Percentiles rank a stretch among this genome's conserved stretches.
Evolutionary conservation across 2,113 vertebrate species (phyloP).

Genomic region (Tachuris rubrigastra): DNA sequence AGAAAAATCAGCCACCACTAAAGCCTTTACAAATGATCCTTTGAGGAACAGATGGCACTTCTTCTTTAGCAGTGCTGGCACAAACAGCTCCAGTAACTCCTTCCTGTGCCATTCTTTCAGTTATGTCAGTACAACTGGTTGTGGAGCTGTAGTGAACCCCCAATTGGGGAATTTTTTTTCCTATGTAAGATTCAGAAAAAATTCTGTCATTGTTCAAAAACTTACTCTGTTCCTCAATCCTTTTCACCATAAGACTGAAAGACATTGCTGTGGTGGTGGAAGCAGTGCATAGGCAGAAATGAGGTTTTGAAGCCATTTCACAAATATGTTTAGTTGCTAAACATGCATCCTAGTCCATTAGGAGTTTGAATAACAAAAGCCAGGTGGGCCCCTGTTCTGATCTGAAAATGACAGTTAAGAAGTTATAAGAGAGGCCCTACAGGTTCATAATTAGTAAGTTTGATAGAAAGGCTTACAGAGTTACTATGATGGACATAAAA

Average conservation of each 20-base stretch:
- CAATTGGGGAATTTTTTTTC: neutral
- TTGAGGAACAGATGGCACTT: neutral
- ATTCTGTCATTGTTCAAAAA: neutral
- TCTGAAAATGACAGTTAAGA: neutral
- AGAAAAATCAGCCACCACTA: neutral
- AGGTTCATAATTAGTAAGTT: neutral
- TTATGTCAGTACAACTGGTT: neutral
- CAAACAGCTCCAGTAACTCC: neutral
- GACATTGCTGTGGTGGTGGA: neutral
- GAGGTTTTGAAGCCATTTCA: neutral
- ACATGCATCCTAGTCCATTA: neutral
- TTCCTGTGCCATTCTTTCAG: accelerated
- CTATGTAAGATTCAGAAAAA: neutral
- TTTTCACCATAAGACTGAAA: neutral
- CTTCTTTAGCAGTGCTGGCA: neutral
- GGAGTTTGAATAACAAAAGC: neutral
- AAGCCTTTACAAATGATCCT: neutral
- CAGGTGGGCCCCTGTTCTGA: neutral
- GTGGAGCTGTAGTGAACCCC: neutral
- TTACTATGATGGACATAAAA: neutral
- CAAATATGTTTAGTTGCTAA: neutral
- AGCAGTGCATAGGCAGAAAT: neutral
- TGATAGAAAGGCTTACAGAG: neutral
- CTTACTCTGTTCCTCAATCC: neutral
- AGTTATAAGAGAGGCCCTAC: neutral